phyloP scores from a whole-genome alignment of 2,888 invertebrate genomes.

The Tachina fera region DNA sequence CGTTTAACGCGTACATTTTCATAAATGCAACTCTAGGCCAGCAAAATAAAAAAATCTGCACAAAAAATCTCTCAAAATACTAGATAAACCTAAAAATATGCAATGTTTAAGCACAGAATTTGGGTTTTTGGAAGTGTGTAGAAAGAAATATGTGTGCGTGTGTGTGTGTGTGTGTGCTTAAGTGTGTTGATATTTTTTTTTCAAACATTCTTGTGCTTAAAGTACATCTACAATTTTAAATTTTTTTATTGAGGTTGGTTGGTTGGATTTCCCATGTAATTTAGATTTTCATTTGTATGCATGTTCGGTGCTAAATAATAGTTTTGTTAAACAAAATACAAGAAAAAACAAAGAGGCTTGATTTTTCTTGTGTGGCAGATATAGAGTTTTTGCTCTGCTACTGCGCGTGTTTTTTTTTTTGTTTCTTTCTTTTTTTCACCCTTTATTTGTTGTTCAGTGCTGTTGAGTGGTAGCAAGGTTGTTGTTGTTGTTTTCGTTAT shows the following conservation, averaged over 20 bases:
- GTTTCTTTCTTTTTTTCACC: background rate
- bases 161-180: constrained; percentile 16
- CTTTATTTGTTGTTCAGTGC: constrained; percentile 14
- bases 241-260: constrained; percentile 67
- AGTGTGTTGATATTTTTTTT: constrained; percentile 10
- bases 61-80: constrained; percentile 19
- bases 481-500: constrained; percentile 39
- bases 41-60: background rate
- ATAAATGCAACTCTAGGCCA: constrained; percentile 33
- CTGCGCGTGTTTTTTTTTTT: background rate
- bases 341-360: constrained; percentile 57
- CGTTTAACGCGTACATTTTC: constrained; percentile 35
- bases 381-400: background rate
- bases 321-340: constrained; percentile 35
- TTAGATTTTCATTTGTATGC: constrained; percentile 65
- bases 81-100: constrained; percentile 63
- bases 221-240: constrained; percentile 60
- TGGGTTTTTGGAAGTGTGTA: constrained; percentile 28
- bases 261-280: constrained; percentile 63
- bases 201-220: constrained; percentile 51
- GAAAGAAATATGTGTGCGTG: no score
- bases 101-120: constrained; percentile 40
- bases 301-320: constrained; percentile 58
- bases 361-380: constrained; percentile 50
- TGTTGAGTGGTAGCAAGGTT: constrained; percentile 47